phyloP scores from a whole-genome alignment of 2,113 vertebrate genomes.

The Myotis yumanensis region DNA sequence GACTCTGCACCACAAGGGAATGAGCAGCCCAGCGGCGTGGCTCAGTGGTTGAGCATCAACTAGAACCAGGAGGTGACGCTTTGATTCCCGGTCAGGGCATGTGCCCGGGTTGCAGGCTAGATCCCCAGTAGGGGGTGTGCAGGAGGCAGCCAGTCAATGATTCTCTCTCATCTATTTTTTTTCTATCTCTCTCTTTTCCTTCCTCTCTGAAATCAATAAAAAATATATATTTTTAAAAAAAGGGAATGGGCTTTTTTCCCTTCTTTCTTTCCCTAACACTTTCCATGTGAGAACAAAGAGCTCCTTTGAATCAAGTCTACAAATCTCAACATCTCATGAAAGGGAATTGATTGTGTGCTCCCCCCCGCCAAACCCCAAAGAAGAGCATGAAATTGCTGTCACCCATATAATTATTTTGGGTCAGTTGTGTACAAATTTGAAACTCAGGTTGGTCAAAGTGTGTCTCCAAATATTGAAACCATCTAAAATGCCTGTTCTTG shows the following conservation, averaged over 20 bases:
- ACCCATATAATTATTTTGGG: slow-evolving; percentile 41
- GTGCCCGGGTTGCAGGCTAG: too few species aligned
- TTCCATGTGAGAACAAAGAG: slow-evolving; percentile 49
- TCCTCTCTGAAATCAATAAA: too few species aligned
- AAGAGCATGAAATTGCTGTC: slow-evolving; percentile 54
- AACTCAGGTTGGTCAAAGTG: slow-evolving; percentile 4
- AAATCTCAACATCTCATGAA: slow-evolving; percentile 44
- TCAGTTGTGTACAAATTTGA: slow-evolving; percentile 31
- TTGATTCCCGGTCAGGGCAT: too few species aligned
- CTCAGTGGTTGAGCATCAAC: too few species aligned
- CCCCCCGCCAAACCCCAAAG: background rate
- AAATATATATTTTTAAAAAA: background rate
- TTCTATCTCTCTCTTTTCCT: too few species aligned
- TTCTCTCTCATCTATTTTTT: too few species aligned
- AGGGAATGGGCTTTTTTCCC: background rate
- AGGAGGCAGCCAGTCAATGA: too few species aligned
- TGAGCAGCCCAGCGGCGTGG: too few species aligned
- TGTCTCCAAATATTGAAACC: background rate
- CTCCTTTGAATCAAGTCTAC: slow-evolving; percentile 39
- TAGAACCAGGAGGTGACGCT: too few species aligned
- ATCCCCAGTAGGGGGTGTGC: too few species aligned
- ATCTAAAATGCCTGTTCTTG: background rate
- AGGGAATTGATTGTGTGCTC: slow-evolving; percentile 23
- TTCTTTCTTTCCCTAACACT: background rate
- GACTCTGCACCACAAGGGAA: background rate